A percentile compares a stretch with the other conserved stretches of the same genome.
phyloP scores from a whole-genome alignment of 2,113 vertebrate species.

The Sinocyclocheilus anophthalmus region DNA sequence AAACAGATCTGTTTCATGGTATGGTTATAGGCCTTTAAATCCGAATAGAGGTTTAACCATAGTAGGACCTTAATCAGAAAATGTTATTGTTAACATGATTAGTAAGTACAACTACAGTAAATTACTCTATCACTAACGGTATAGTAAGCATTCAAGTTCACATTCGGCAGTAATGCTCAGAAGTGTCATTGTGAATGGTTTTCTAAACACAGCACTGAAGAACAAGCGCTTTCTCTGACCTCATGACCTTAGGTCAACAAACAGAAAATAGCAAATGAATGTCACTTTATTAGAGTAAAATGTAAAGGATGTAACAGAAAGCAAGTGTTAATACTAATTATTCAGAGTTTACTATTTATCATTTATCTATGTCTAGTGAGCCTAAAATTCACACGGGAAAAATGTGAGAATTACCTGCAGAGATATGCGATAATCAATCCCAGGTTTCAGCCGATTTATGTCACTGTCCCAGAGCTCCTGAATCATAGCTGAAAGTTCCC shows the following conservation, averaged over 20 bases:
- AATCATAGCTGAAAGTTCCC: constrained; percentile 73
- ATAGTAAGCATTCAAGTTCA: too few relatives aligned
- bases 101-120: background rate
- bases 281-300: background rate
- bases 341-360: background rate
- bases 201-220: background rate
- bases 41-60: too few relatives aligned
- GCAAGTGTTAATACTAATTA: background rate
- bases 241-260: constrained; percentile 7
- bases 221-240: background rate
- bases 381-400: background rate
- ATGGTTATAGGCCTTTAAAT: background rate
- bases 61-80: background rate
- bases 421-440: constrained; percentile 79
- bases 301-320: background rate
- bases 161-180: too few relatives aligned
- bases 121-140: too few relatives aligned
- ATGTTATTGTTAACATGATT: background rate
- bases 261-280: background rate
- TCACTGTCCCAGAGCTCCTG: constrained; percentile 81
- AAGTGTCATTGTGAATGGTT: background rate
- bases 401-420: constrained; percentile 70
- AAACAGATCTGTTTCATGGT: background rate
- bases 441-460: constrained; percentile 75
- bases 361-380: too few relatives aligned